These are phyloP conservation scores for Spongilla lacustris DNA, from an alignment of 37 sponge, comb jelly and placozoan genomes.

Conservation along the genomic window DNA sequence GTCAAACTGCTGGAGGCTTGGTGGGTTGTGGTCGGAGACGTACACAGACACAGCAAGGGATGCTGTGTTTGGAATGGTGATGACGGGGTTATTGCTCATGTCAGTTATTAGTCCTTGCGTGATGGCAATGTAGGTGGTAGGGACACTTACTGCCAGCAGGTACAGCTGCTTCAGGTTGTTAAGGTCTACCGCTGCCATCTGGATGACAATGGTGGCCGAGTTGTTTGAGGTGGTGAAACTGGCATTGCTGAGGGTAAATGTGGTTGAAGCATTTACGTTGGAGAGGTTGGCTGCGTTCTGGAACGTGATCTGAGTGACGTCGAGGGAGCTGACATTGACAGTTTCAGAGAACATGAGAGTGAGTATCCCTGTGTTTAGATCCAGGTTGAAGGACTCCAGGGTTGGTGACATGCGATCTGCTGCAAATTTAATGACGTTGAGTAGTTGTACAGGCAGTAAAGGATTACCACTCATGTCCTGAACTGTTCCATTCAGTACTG, in stretches of 20 bases:
- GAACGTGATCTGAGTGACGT: slow-evolving; percentile 59
- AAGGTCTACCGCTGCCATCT: slow-evolving; percentile 45
- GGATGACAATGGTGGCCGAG: slow-evolving; percentile 32
- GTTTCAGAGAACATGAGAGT: slow-evolving; percentile 87
- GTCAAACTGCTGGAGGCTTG: slow-evolving; percentile 65
- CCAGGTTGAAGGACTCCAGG: slow-evolving; percentile 60
- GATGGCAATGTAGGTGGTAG: slow-evolving; percentile 61
- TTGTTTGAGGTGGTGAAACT: slow-evolving; percentile 33
- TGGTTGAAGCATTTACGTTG: not conserved
- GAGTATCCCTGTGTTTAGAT: slow-evolving; percentile 71
- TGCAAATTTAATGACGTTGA: slow-evolving; percentile 28
- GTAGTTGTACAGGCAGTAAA: slow-evolving; percentile 25
- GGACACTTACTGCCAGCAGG: slow-evolving; percentile 38
- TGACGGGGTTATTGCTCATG: slow-evolving; percentile 70
- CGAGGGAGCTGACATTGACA: slow-evolving; percentile 52
- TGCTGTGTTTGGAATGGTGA: slow-evolving; percentile 12
- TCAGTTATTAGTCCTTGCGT: slow-evolving; percentile 51
- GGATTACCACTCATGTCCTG: slow-evolving; percentile 79
- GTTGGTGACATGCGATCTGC: slow-evolving; percentile 56
- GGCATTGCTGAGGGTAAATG: slow-evolving; percentile 24
- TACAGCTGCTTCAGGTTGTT: slow-evolving; percentile 78
- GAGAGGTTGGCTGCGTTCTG: slow-evolving; percentile 42
- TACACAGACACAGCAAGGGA: slow-evolving; percentile 50
- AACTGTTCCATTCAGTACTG: slow-evolving; percentile 51
- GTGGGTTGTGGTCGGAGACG: slow-evolving; percentile 58